These are phyloP conservation scores for Rhizomys pruinosus DNA, from an alignment of 2,113 vertebrate species.

Conservation along the genomic window DNA sequence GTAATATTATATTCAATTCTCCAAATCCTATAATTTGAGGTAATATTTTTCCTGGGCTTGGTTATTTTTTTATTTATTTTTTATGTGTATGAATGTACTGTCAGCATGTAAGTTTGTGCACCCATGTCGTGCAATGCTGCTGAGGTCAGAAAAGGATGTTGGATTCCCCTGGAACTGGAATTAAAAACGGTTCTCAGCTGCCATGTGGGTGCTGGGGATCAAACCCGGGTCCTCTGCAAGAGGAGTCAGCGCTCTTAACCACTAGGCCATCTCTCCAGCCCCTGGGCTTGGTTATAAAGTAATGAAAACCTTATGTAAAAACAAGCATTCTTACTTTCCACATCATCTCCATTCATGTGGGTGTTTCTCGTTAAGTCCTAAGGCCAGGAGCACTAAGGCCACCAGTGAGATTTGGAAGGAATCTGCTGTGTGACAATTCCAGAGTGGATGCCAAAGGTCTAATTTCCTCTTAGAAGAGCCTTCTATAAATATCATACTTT, in stretches of 20 bases:
- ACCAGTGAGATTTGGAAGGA: conserved; percentile 64
- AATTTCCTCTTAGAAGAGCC: conserved; percentile 51
- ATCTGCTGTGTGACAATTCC: conserved; percentile 59
- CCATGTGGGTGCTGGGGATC: too few relatives aligned
- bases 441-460: conserved; percentile 38
- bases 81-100: too few relatives aligned
- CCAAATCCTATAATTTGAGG: background rate
- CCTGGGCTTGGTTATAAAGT: conserved; percentile 8
- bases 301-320: conserved; percentile 7
- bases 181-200: too few relatives aligned
- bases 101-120: too few relatives aligned
- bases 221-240: too few relatives aligned
- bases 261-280: too few relatives aligned
- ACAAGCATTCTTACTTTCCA: background rate
- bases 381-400: background rate
- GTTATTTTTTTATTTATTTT: too few relatives aligned
- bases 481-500: conserved; percentile 57
- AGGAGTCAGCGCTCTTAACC: too few relatives aligned
- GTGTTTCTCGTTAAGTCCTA: conserved; percentile 40
- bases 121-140: too few relatives aligned
- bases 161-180: too few relatives aligned
- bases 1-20: background rate
- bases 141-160: too few relatives aligned
- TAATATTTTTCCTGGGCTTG: background rate
- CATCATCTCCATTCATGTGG: background rate